Evolutionary conservation across 2,888 invertebrate species (phyloP), one percentile per base, ranked within the genome.

Genomic region (Archaeoteleia sp.): DNA sequence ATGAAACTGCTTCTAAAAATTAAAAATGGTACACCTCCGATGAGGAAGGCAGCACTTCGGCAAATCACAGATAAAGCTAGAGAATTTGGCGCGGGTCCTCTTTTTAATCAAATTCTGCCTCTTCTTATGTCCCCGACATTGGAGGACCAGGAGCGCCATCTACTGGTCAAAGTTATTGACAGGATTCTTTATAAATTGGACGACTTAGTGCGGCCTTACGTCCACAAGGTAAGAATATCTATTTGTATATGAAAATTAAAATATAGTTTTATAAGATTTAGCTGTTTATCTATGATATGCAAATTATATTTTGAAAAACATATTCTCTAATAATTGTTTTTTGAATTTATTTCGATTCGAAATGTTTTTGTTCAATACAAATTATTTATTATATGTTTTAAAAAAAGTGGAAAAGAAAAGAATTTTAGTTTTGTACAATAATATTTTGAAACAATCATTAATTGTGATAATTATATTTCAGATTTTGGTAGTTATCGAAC

Each of bases 121-220:
- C 87, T 99, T 63, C 90, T 99, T n/a, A 99, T 99, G 99, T 98
- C 98, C 25, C 99, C 99, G 0, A 99, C 99, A 0, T 88, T 99
- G 8, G 99, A 99, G 86, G 99, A 99, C 86, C 99, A 99, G 86
- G 99, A 99, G 85, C 90, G 99, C 15, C 99, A 99, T 90, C 89
- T 99, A 79, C 89, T 99, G 51, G 99, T 99, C 5, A 99, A 99
- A 89, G 97, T 98, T 51, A 99, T 99, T 78, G 99, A 99, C 87
- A 90, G 99, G 43, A 98, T 99, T 82, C 88, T 99, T 8, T 99
- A 99, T 87, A 99, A 99, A 86, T 87, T 99, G 75, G 99, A 99
- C 81, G 99, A 99, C 87, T 88, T 99, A 77, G 99, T 99, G 15
- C 91, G 99, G 69, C 99, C 99, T 0, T 99, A 99, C 81, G 99